Evolutionary conservation across 2,888 invertebrate species (phyloP).

Genomic region (Cryptosula pallasiana): DNA sequence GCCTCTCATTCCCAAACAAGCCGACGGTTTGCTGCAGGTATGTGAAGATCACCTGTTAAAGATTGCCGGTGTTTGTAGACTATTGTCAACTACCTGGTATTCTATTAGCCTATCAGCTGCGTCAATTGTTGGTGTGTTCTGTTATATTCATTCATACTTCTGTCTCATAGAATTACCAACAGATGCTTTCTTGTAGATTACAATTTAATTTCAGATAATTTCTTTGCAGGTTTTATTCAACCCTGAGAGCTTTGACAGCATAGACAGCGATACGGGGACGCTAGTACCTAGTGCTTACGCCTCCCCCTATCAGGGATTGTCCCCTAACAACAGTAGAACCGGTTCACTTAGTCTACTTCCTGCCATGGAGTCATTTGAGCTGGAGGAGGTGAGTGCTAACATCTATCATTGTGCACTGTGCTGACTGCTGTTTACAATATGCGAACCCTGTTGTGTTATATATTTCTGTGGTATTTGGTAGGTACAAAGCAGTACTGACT

Average conservation of each 20-base stretch:
- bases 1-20: conserved; percentile 1
- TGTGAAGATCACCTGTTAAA: neutral
- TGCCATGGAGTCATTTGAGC: conserved; percentile 9
- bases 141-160: too few relatives aligned
- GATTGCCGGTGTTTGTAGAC: too few relatives aligned
- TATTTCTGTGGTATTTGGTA: too few relatives aligned
- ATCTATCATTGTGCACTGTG: neutral
- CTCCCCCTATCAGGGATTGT: conserved; percentile 14
- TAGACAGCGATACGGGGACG: conserved; percentile 20
- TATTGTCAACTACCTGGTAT: too few relatives aligned
- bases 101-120: too few relatives aligned
- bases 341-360: conserved; percentile 14
- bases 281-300: conserved; percentile 16
- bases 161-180: too few relatives aligned
- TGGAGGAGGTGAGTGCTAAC: conserved; percentile 8
- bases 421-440: too few relatives aligned
- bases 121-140: too few relatives aligned
- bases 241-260: conserved; percentile 21
- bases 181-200: too few relatives aligned
- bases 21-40: conserved; percentile 18
- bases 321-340: conserved; percentile 8
- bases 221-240: conserved; percentile 11
- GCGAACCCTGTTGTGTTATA: too few relatives aligned
- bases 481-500: neutral
- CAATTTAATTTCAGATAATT: too few relatives aligned